Evolutionary conservation across 1,140 invertebrate species (phyloP), one percentile per base, ranked within the genome.

Genomic region (Papilio xuthus): DNA sequence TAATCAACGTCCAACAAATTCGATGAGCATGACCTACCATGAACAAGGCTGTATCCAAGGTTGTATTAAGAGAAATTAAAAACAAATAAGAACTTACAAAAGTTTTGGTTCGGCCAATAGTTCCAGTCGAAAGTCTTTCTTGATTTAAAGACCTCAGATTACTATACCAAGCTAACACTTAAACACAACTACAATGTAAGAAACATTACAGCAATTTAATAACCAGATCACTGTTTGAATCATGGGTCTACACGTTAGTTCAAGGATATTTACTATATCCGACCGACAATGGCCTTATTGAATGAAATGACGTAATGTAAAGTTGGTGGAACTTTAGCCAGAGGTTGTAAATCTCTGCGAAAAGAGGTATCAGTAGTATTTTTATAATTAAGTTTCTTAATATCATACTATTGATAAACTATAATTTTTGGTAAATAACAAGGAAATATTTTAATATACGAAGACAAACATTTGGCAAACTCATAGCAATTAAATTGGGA

Each of bases 41-140:
- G 86, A 81, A 83, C 86, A 85, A 88, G 86, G 86, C 82, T 88
- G 78, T 80, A 56, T 80, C 79, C 85, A 86, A 88, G 85, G 86
- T 81, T 84, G 80, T 74, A 79, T 79, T 74, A 74, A 82, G 78
- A 77, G 53, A 80, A 79, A 74, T 78, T 78, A 78, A 69, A 79
- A 86, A 82, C 80, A 84, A 78, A 88, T 79, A 77, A 80, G 71
- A 89, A 92, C 90, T 92, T 88, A 92, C 90, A 87, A 89, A 91
- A 86, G 79, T 85, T 88, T 82, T 53, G 50, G 0, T 76, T 41
- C 37, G 6, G 32, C 18, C 28, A 42, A 32, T 1, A 44, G 20
- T 76, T 76, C 53, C 44, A 75, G 13, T 15, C 1, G 28, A 37
- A 56, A 32, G 2, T 20, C 18, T 10, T 42, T 23, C n/a, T 15